Evolutionary conservation across 2,113 vertebrate genomes (phyloP).

Genomic region (Sorex araneus): DNA sequence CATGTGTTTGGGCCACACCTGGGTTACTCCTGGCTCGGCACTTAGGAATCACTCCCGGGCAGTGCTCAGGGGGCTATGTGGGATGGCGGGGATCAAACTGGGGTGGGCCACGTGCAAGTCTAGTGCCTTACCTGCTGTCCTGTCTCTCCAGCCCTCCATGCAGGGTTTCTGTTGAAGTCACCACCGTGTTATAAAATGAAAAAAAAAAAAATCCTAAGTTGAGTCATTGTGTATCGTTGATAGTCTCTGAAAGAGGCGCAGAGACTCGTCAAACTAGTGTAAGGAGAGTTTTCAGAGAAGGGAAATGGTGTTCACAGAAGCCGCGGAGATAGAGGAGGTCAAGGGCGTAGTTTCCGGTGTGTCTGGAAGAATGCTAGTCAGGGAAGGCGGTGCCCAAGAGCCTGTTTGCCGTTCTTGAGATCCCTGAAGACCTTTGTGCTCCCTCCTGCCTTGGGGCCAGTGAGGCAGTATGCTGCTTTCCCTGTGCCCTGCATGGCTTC

Average conservation of each 20-base stretch:
- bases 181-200: not conserved
- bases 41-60: too few species aligned
- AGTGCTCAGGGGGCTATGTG: too few species aligned
- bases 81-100: too few species aligned
- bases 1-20: too few species aligned
- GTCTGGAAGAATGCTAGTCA: not conserved
- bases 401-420: not conserved
- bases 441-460: not conserved
- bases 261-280: not conserved
- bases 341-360: not conserved
- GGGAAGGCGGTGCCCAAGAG: not conserved
- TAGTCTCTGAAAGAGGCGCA: constrained; percentile 14
- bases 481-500: not conserved
- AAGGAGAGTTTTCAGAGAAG: not conserved
- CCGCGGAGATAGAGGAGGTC: not conserved
- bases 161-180: not conserved
- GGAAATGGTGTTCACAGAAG: constrained; percentile 3
- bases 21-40: too few species aligned
- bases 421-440: not conserved
- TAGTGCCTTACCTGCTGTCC: too few species aligned
- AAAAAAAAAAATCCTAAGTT: not conserved
- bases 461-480: not conserved
- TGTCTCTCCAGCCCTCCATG: not conserved
- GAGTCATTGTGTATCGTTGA: not conserved
- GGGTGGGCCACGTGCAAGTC: too few species aligned